Evolutionary conservation across 1,140 invertebrate genomes (phyloP), one percentile per base, ranked within the genome.

Genomic region (Brachionus rubens): DNA sequence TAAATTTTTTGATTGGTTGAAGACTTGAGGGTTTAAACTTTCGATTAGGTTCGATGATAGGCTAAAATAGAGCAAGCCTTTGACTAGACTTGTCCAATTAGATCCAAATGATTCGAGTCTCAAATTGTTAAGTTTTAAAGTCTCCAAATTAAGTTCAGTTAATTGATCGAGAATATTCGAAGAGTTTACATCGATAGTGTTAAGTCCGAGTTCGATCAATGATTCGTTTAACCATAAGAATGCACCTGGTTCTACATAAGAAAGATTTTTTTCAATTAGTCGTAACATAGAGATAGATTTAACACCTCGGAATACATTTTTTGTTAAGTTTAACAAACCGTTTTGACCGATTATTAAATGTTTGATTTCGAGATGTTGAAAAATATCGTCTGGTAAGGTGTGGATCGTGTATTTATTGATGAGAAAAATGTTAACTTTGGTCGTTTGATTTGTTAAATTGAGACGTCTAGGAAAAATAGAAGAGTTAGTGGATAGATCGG

Each of bases 261-360:
- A 19, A 3, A 70, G 16, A 70, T 47, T 36, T 9, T 46, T 50
- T 70, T 70, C 67, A 33, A 70, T 70, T 10, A 70, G 16, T 19
- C 43, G 36, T 10, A 70, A 16, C 36, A 70, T 30, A 28, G 43
- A 47, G 12, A 70, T 28, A 5, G 67, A 70, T 5, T 19, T 43
- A 33, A 24, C 41, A 26, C 67, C 67, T 28, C 43, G 6, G 19
- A 70, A 70, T 3, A 41, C 36, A 1, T 47, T 47, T 70, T 30
- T 47, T 19, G 67, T 70, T 16, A 70, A 19, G n/a, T 46, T 70
- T 46, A 28, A 28, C 4, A 70, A 43, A 28, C 46, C 46, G 33
- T 70, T 70, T 36, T 70, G 43, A 16, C 67, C 67, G 2, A 70
- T 70, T 24, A 70, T 50, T 9, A 70, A 16, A 70, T 50, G 10